Evolutionary conservation across 30 jellyfish, hydroid and myxozoan species (phyloP).

Genomic region (Aurelia sp.): DNA sequence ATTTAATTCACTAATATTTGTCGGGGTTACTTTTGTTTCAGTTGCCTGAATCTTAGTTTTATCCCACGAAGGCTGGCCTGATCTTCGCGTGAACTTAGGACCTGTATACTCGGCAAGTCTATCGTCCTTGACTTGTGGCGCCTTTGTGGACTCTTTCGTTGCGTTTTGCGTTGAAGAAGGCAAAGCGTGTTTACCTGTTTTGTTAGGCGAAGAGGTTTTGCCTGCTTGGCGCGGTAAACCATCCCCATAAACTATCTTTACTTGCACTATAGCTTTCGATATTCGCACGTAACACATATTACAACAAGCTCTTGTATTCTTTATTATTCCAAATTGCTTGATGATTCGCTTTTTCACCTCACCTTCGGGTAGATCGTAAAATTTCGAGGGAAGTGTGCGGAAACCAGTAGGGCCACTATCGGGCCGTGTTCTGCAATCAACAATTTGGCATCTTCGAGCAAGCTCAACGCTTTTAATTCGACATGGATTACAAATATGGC

Average conservation of each 20-base stretch:
- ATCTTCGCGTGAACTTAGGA: constrained; percentile 71
- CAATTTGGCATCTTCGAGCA: constrained; percentile 76
- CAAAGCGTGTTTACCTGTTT: constrained; percentile 24
- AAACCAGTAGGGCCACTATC: constrained; percentile 69
- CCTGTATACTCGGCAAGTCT: constrained; percentile 70
- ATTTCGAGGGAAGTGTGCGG: constrained; percentile 84
- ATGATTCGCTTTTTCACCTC: constrained; percentile 68
- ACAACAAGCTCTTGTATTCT: constrained; percentile 73
- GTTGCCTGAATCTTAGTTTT: constrained; percentile 14
- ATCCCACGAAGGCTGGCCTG: constrained; percentile 71
- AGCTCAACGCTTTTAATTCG: constrained; percentile 65
- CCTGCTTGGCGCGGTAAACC: constrained; percentile 19
- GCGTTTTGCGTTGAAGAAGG: constrained; percentile 30
- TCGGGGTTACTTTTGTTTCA: constrained; percentile 1
- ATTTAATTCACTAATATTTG: constrained; percentile 3
- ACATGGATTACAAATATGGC: constrained; percentile 69
- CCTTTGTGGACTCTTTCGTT: constrained; percentile 4
- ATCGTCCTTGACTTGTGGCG: constrained; percentile 45
- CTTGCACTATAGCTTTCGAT: constrained; percentile 68
- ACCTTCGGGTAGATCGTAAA: constrained; percentile 79
- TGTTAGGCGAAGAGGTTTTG: constrained; percentile 15
- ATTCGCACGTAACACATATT: constrained; percentile 74
- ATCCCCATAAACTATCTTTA: constrained; percentile 67
- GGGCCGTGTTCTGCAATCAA: constrained; percentile 61
- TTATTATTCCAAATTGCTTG: constrained; percentile 68